Evolutionary conservation across 2,888 invertebrate genomes (phyloP).

Genomic region (Dasypolia templi): DNA sequence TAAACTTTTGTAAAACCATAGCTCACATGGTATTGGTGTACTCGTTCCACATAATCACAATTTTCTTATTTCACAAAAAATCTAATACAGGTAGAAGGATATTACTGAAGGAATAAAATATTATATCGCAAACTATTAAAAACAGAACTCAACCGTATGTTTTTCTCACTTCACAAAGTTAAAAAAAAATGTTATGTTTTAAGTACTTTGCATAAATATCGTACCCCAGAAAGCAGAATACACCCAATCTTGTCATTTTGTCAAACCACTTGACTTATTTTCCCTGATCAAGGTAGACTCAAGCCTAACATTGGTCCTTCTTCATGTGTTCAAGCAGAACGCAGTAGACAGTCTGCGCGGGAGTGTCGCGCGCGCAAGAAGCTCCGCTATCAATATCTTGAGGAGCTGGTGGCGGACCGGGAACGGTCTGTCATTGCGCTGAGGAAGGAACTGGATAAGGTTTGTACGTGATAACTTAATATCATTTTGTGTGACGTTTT

Average conservation of each 20-base stretch:
- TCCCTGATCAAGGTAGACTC: not conserved
- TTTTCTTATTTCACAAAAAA: not conserved
- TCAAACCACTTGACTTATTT: not conserved
- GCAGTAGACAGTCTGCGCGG: slow-evolving; percentile 98
- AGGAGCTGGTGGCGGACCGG: slow-evolving; percentile 97
- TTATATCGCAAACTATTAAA: not conserved
- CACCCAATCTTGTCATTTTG: not conserved
- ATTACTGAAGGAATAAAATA: not conserved
- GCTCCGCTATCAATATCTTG: slow-evolving; percentile 98
- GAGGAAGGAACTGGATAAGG: slow-evolving; percentile 97
- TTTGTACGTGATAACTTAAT: slow-evolving; percentile 75
- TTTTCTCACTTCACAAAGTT: not conserved
- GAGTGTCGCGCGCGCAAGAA: slow-evolving; percentile 99
- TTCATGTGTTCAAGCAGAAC: slow-evolving; percentile 90
- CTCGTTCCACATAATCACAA: not conserved
- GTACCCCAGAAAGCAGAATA: not conserved
- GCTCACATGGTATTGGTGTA: not conserved
- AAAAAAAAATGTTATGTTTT: not conserved
- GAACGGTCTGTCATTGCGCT: slow-evolving; percentile 97
- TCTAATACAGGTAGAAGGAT: not conserved
- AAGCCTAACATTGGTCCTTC: slow-evolving; percentile 47
- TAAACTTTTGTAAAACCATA: not conserved
- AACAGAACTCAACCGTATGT: not conserved
- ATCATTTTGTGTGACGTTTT: not conserved
- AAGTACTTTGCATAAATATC: not conserved